Percentiles rank a stretch among this genome's conserved stretches.
Evolutionary conservation across 2,113 vertebrate genomes (phyloP).

Genomic region (Puntigrus tetrazona): DNA sequence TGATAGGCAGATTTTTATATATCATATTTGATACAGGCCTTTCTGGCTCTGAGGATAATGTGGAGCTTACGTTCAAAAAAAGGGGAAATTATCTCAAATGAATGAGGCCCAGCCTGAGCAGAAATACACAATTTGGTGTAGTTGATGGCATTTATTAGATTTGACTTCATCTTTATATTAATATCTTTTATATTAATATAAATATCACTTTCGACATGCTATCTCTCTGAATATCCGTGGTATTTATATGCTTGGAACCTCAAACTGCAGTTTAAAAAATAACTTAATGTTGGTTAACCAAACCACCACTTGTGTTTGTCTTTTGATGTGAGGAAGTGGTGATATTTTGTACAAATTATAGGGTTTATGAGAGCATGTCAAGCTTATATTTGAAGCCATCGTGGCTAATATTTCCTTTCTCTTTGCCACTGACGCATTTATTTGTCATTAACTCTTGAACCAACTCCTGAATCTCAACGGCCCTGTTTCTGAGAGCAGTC

Average conservation of each 20-base stretch:
- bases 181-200: too few relatives aligned
- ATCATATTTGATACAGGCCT: too few relatives aligned
- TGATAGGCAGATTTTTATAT: too few relatives aligned
- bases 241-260: not conserved
- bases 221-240: not conserved
- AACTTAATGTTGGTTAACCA: not conserved
- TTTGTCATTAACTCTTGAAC: not conserved
- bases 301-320: not conserved
- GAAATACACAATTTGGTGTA: not conserved
- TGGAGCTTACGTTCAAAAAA: not conserved
- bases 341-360: not conserved
- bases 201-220: too few relatives aligned
- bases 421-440: not conserved
- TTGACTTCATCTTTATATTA: not conserved
- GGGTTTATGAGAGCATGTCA: not conserved
- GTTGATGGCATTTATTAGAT: too few relatives aligned
- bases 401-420: not conserved
- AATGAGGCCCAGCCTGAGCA: not conserved
- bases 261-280: not conserved
- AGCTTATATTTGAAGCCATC: not conserved
- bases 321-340: not conserved
- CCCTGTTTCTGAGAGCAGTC: not conserved
- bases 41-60: too few relatives aligned
- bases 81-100: not conserved
- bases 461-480: not conserved